Percentiles rank a stretch among this genome's conserved stretches.
These are phyloP conservation scores for Poecilus cupreus DNA, from an alignment of 2,888 invertebrate species.

Conservation along the genomic window DNA sequence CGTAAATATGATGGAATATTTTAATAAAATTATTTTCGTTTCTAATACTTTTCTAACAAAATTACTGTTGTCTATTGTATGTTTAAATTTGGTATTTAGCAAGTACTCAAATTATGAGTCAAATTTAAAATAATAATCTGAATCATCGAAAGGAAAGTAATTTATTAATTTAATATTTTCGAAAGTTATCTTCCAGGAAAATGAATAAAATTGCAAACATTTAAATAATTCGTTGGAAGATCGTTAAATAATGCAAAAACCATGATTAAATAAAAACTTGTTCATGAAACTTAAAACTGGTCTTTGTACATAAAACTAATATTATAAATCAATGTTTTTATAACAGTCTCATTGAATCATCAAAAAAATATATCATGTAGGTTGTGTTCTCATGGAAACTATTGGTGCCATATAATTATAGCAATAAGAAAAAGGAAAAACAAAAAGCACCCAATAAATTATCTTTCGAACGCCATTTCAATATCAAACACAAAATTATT, in stretches of 20 bases:
- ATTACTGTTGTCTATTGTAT: too few relatives aligned
- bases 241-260: neutral
- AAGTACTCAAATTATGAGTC: too few relatives aligned
- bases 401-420: conserved; percentile 23
- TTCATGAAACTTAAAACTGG: conserved; percentile 4
- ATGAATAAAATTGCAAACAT: too few relatives aligned
- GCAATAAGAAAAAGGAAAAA: conserved; percentile 22
- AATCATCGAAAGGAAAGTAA: too few relatives aligned
- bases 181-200: neutral
- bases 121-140: too few relatives aligned
- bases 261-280: neutral
- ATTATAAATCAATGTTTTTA: conserved; percentile 22
- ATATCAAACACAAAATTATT: conserved; percentile 26
- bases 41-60: neutral
- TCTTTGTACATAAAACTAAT: conserved; percentile 16
- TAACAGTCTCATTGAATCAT: conserved; percentile 16
- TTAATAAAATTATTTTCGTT: too few relatives aligned
- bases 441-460: conserved; percentile 19
- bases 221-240: neutral
- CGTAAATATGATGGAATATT: too few relatives aligned
- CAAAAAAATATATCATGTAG: conserved; percentile 9
- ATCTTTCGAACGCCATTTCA: neutral
- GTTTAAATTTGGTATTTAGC: too few relatives aligned
- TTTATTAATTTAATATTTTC: too few relatives aligned
- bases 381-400: neutral